Conservation (phyloP, 2,113 vertebrate genomes). For the Ranitomeya variabilis region DNA sequence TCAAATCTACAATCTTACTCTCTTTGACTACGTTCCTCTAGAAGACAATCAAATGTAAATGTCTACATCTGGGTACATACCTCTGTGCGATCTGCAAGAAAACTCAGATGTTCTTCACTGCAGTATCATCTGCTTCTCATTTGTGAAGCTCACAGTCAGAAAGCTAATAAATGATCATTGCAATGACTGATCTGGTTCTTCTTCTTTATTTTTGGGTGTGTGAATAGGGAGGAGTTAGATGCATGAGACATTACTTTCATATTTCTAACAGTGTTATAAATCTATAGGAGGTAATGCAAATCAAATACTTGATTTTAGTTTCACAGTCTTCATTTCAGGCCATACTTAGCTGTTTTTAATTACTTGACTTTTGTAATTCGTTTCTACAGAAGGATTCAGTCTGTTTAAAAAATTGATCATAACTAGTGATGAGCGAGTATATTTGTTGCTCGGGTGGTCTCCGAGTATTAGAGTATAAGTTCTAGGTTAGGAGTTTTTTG, state of each 20-base stretch:
- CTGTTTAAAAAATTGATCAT: neutral
- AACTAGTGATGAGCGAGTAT: no score
- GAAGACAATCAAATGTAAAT: neutral
- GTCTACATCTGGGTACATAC: neutral
- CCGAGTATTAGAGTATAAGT: no score
- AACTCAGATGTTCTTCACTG: neutral
- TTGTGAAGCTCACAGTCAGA: constrained; percentile 15
- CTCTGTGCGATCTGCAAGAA: neutral
- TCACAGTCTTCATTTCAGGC: neutral
- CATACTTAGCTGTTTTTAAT: neutral
- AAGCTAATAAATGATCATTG: constrained; percentile 14
- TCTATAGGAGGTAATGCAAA: neutral
- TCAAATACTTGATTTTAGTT: neutral
- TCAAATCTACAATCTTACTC: no score
- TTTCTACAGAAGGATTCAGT: no score
- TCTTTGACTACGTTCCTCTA: no score
- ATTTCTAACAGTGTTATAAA: neutral
- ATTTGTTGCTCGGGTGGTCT: no score
- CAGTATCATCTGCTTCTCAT: constrained; percentile 5
- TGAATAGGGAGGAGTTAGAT: constrained; percentile 22
- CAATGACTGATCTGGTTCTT: constrained; percentile 41
- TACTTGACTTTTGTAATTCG: neutral
- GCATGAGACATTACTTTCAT: constrained; percentile 14
- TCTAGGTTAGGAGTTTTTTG: no score
- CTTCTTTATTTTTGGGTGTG: constrained; percentile 43